Evolutionary conservation across 2,113 vertebrate genomes (phyloP), one percentile per base, ranked within the genome.

Genomic region (Seriola dumerili): DNA sequence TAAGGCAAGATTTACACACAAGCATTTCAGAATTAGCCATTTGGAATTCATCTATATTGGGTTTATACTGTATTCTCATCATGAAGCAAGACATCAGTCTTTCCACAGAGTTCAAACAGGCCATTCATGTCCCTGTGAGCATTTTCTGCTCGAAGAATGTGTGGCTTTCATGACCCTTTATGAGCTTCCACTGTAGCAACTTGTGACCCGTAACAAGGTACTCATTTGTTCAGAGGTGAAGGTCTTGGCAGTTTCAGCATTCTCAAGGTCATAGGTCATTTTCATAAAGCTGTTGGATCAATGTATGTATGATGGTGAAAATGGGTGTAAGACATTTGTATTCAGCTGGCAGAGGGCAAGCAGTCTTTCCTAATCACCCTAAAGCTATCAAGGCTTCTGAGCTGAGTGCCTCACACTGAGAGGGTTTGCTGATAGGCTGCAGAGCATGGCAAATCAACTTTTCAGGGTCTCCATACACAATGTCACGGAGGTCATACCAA

Each of bases 1-100:
- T 17, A 29, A 76, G 76, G 68, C 64, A 29, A 38, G 68, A 68
- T 46, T 74, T 74, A 88, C 84, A 83, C 25, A 81, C 32, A 32
- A 62, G 36, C 29, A 42, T 72, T 44, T 63, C 46, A n/a, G 54
- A 54, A 29, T 9, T 3, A 57, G 36, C 38, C 68, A 62, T 63
- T 38, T 59, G 10, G 23, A 36, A 72, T 55, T 83, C 40, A 50
- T 19, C 80, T 67, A 5, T 40, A 52, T 14, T 36, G 36, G 17
- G 57, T 57, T 25, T 44, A 23, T 5, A 68, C 23, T 36, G 55
- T 44, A 55, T 65, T 29, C 40, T 50, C 77, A 65, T 62, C 19
- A 78, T 66, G 46, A 57, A 66, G 38, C 21, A 13, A 23, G 14
- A 72, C 73, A 72, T 84, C 14, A 44, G 13, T 72, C 46, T 48